Conservation (phyloP, 2,888 invertebrate genomes). For the Machimus rusticus region DNA sequence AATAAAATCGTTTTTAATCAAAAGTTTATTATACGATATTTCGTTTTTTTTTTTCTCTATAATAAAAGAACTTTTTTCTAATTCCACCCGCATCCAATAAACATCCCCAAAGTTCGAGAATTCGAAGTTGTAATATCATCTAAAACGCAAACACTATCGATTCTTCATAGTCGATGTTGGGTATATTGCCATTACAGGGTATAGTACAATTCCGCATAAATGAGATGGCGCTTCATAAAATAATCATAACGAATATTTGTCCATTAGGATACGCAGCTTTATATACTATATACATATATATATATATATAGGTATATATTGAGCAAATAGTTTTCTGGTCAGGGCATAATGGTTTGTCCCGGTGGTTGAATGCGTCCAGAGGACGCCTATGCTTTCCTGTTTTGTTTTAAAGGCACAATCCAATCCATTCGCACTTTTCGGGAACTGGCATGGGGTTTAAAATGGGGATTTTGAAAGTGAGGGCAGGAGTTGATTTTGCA, state of each 20-base stretch:
- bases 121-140: background rate
- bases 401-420: background rate
- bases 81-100: background rate
- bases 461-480: background rate
- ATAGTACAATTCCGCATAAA: background rate
- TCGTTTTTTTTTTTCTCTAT: no score
- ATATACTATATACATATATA: background rate
- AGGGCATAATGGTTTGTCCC: background rate
- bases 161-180: background rate
- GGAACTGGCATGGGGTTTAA: background rate
- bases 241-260: conserved; percentile 30
- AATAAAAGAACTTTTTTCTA: no score
- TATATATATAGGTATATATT: background rate
- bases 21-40: no score
- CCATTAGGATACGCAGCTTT: conserved; percentile 2
- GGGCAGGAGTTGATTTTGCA: no score
- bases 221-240: conserved; percentile 22
- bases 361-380: background rate
- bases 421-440: background rate
- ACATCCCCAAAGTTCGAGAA: background rate
- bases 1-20: no score
- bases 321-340: conserved; percentile 28
- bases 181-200: background rate
- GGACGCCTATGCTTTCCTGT: background rate
- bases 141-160: conserved; percentile 13